Evolutionary conservation across 2,113 vertebrate species (phyloP), one percentile per base, ranked within the genome.

Genomic region (Lota lota): DNA sequence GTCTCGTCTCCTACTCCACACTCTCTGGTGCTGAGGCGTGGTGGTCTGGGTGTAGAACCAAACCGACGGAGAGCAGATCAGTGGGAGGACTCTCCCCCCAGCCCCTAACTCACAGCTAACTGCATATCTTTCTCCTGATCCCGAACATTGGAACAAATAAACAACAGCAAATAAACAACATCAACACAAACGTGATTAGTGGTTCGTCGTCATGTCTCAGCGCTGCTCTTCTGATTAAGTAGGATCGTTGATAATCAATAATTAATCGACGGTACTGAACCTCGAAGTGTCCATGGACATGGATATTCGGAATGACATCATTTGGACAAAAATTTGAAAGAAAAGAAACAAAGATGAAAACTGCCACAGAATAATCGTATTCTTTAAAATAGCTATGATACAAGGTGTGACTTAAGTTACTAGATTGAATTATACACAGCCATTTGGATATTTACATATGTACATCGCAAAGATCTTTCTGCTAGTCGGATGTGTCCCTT

Each of bases 361-460:
- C 61, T 18, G 28, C 10, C 73, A 81, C 64, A 66, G 79, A 83
- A 80, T 66, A 68, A 61, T 71, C 70, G 71, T 75, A 79, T 63
- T 79, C 63, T 76, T 84, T 71, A 80, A 75, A 84, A 88, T 83
- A 77, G 78, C 76, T 84, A 79, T 84, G 65, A 80, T 81, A 91
- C 82, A 92, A 87, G 93, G 86, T 87, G 82, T 92, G 91, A 91
- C 91, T 92, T 95, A 95, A 94, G 92, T 97, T 95, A 96, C 93
- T 95, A 92, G 95, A 94, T 79, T 96, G 93, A 95, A 96, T 98
- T 97, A 96, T 96, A 97, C 95, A 98, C 93, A 97, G 91, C 82
- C 93, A 94, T 94, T 90, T 94, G 92, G 90, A 91, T 97, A 97
- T 97, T 89, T 97, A 98, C 96, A 97, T 92, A 94, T 96, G 82